These are phyloP conservation scores for Mormyrus proboscirostris DNA, from an alignment of 2,797 vertebrate genomes.

Conservation along the genomic window DNA sequence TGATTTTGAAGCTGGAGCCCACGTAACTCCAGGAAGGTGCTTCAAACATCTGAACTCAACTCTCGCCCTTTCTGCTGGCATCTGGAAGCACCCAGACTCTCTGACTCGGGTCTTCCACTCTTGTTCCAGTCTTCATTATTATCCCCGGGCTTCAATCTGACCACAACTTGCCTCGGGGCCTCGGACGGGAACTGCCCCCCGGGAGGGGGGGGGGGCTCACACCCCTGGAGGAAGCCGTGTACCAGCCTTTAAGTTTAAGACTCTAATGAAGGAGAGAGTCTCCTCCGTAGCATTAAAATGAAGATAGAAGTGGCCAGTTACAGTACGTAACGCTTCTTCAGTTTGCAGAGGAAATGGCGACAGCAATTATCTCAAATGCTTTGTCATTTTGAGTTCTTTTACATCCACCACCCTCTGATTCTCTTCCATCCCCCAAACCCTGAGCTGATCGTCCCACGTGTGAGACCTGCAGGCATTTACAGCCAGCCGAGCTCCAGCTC, in stretches of 20 bases:
- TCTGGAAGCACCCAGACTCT: not conserved
- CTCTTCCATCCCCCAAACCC: not conserved
- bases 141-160: not conserved
- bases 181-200: not conserved
- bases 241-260: not conserved
- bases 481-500: not conserved
- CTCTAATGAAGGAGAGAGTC: not conserved
- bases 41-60: not conserved
- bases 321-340: not conserved
- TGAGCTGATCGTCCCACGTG: not conserved
- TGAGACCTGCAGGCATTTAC: not conserved
- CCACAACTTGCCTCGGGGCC: not conserved
- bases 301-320: not conserved
- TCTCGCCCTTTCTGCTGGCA: not conserved
- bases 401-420: not conserved
- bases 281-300: not conserved
- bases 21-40: not conserved
- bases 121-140: not conserved
- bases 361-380: not conserved
- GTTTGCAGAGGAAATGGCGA: not conserved
- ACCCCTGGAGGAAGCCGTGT: not conserved
- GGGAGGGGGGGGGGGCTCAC: not conserved
- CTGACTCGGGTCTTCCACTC: no score
- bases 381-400: not conserved
- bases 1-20: not conserved